phyloP scores from a whole-genome alignment of 2,797 vertebrate genomes.

The Leptoclinus maculatus region DNA sequence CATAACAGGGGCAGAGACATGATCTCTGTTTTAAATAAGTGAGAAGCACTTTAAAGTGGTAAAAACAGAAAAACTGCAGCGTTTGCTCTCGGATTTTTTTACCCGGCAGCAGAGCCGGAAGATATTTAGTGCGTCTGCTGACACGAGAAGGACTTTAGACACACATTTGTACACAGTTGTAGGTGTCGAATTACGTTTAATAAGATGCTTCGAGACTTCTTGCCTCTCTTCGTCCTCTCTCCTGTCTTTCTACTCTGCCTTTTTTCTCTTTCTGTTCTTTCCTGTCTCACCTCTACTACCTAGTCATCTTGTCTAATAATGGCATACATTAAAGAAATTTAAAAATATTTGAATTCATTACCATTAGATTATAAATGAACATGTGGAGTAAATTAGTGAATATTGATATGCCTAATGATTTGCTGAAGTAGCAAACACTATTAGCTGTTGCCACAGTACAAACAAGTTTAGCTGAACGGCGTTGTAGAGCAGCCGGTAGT shows the following conservation, averaged over 20 bases:
- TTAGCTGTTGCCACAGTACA: too few relatives aligned
- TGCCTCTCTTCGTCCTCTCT: not conserved
- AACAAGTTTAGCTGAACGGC: not conserved
- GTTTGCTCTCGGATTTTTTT: not conserved
- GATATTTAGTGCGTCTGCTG: not conserved
- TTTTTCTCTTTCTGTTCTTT: not conserved
- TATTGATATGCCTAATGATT: too few relatives aligned
- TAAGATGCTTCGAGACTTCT: not conserved
- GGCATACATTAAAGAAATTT: not conserved
- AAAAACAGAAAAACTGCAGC: not conserved
- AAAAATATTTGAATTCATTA: not conserved
- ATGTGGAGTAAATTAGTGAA: too few relatives aligned
- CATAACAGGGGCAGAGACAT: conserved; percentile 57
- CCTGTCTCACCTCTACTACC: not conserved
- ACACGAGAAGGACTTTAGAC: not conserved
- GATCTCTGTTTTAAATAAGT: conserved; percentile 41
- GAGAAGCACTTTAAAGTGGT: conserved; percentile 9
- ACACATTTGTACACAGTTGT: not conserved
- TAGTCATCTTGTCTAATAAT: not conserved
- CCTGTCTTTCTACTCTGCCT: not conserved
- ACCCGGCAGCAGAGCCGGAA: not conserved
- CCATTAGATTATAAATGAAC: too few relatives aligned
- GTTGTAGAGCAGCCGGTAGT: not conserved
- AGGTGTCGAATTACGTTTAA: not conserved
- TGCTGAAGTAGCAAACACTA: not conserved